Evolutionary conservation across 2,888 invertebrate genomes (phyloP), one percentile per base, ranked within the genome.

Genomic region (Galeopsomyia nigrocyanea): DNA sequence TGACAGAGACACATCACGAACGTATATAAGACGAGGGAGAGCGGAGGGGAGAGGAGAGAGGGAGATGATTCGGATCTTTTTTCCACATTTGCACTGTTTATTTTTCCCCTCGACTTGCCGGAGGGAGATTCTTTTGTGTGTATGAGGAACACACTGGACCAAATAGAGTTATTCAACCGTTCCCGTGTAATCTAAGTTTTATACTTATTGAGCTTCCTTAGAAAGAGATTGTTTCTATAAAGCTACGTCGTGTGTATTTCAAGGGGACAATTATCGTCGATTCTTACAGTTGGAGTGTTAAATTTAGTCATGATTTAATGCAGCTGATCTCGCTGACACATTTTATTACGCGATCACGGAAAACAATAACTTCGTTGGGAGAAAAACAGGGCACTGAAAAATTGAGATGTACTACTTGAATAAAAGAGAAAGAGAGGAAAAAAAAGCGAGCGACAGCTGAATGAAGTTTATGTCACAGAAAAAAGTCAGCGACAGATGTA

Each of bases 161-260:
- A 65, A 71, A 71, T 65, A 60, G 65, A 71, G 71, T 61, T 71
- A 71, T 71, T 55, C 60, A 71, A 65, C 71, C 60, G 19, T 31
- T 10, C 2, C n/a, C 3, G 51, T 50, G 49, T n/a, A 66, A 22
- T 65, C 22, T 60, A 14, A 13, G 0, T n/a, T 46, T 14, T 57
- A n/a, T n/a, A 21, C 17, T 56, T 46, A 39, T 39, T 39, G 39
- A 39, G 7, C 13, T 39, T 7, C 39, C 39, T 39, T 3, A 13
- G 10, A 39, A 10, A 39, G 39, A 39, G 39, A 39, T 39, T 39
- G 39, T 10, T 39, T 39, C 13, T 13, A 39, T 39, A 10, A 39
- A 39, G 39, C 39, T 39, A 39, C 39, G 39, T 39, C 7, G 39
- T 39, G 10, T 39, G 39, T 39, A 10, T 39, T 39, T 39, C 7